These are phyloP conservation scores for Galerucella calmariensis DNA, from an alignment of 2,888 invertebrate species.

Conservation along the genomic window DNA sequence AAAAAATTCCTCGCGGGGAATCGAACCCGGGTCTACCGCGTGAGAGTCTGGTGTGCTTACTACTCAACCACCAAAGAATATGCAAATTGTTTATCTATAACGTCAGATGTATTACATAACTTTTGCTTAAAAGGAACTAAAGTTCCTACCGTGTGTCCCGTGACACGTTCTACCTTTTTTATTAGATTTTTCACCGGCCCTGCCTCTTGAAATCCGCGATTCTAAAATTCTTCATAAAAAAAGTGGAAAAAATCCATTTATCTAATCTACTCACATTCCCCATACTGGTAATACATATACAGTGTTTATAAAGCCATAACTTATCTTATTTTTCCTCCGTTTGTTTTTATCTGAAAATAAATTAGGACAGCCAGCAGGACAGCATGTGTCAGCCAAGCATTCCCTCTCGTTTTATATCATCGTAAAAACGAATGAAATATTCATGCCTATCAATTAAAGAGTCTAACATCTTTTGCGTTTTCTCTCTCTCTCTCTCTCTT, in stretches of 20 bases:
- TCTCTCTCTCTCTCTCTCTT: neutral
- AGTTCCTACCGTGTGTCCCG: too few species aligned
- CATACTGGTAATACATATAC: constrained; percentile 8
- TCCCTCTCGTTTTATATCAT: constrained; percentile 18
- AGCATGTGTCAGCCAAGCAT: neutral
- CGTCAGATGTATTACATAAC: too few species aligned
- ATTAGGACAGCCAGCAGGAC: constrained; percentile 18
- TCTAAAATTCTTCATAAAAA: neutral
- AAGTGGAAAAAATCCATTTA: neutral
- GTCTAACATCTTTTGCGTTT: neutral
- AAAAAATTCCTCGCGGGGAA: too few species aligned
- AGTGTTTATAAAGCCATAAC: constrained; percentile 20
- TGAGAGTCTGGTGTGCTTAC: too few species aligned
- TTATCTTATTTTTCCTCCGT: constrained; percentile 14
- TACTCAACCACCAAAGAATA: too few species aligned
- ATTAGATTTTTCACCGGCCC: neutral
- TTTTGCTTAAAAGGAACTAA: too few species aligned
- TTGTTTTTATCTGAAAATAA: constrained; percentile 29
- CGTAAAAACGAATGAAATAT: constrained; percentile 27
- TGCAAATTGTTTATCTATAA: too few species aligned
- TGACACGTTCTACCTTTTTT: too few species aligned
- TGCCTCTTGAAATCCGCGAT: neutral
- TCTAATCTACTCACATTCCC: constrained; percentile 8
- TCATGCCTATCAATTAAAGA: constrained; percentile 22
- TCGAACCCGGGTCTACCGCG: too few species aligned